A percentile compares a stretch with the other conserved stretches of the same genome.
phyloP scores from a whole-genome alignment of 2,797 vertebrate genomes.

The Myoxocephalus aenaeus region DNA sequence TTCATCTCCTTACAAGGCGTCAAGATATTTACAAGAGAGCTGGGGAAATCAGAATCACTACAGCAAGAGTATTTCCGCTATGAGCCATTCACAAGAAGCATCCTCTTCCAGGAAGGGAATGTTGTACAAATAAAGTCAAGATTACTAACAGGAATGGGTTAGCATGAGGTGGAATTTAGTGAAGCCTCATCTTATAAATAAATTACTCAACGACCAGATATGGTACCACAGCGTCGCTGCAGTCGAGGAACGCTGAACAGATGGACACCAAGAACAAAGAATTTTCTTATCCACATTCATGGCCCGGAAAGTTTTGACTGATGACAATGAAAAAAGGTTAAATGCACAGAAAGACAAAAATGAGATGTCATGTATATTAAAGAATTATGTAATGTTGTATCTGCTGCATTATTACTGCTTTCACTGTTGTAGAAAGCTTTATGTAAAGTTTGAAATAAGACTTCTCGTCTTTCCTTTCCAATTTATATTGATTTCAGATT shows the following conservation, averaged over 20 bases:
- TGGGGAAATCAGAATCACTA: conserved; percentile 16
- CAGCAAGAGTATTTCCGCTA: conserved; percentile 4
- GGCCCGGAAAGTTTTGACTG: not conserved
- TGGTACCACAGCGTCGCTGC: not conserved
- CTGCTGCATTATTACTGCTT: conserved; percentile 3
- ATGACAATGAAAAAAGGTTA: not conserved
- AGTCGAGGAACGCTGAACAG: not conserved
- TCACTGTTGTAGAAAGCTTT: not conserved
- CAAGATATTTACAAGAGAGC: conserved; percentile 23
- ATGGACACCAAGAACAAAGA: not conserved
- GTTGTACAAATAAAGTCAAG: conserved; percentile 37
- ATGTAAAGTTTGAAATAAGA: not conserved
- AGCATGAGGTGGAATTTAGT: conserved; percentile 21
- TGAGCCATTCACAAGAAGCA: conserved; percentile 9
- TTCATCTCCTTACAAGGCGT: conserved; percentile 68
- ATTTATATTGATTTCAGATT: not conserved
- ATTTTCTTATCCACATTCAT: not conserved
- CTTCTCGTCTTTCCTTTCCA: not conserved
- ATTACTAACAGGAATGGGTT: conserved; percentile 14
- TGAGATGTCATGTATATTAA: not conserved
- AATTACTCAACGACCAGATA: conserved; percentile 25
- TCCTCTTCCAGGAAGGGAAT: conserved; percentile 30
- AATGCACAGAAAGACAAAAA: not conserved
- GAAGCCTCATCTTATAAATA: conserved; percentile 20
- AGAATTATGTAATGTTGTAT: not conserved